These are phyloP conservation scores for Trinectes maculatus DNA, from an alignment of 2,113 vertebrate species.

Conservation along the genomic window DNA sequence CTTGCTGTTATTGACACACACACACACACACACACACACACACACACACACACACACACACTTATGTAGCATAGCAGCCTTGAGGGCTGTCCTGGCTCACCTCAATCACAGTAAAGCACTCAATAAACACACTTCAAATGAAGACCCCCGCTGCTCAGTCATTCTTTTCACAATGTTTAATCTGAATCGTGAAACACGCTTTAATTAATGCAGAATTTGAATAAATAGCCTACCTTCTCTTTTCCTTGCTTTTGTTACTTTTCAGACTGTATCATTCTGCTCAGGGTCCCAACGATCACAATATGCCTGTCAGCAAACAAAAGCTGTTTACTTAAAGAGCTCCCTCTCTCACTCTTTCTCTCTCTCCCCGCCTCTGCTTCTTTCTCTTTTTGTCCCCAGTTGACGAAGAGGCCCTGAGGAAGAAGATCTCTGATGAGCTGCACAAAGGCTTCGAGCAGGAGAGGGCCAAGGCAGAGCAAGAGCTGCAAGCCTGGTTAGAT, in stretches of 20 bases:
- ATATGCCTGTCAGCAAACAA: conserved; percentile 27
- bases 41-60: conserved; percentile 2
- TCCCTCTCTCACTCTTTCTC: not conserved
- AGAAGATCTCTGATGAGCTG: conserved; percentile 80
- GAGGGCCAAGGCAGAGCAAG: conserved; percentile 72
- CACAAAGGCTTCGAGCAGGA: conserved; percentile 73
- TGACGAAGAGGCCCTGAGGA: conserved; percentile 78
- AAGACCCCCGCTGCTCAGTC: not conserved
- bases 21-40: not conserved
- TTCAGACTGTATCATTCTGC: not conserved
- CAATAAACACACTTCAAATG: not conserved
- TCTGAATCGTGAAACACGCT: not conserved
- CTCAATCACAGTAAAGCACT: not conserved
- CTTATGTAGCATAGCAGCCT: conserved; percentile 10
- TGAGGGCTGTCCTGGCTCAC: conserved; percentile 17
- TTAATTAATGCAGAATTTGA: not conserved
- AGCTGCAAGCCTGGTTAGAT: conserved; percentile 79
- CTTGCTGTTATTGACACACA: not conserved
- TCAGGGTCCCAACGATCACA: not conserved
- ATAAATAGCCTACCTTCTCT: not conserved
- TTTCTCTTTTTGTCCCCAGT: conserved; percentile 56
- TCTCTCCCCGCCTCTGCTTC: not conserved
- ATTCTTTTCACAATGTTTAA: conserved; percentile 5
- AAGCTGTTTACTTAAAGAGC: conserved; percentile 13
- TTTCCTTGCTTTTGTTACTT: not conserved